Evolutionary conservation across 2,797 vertebrate species (phyloP).

Genomic region (Danio albolineatus): DNA sequence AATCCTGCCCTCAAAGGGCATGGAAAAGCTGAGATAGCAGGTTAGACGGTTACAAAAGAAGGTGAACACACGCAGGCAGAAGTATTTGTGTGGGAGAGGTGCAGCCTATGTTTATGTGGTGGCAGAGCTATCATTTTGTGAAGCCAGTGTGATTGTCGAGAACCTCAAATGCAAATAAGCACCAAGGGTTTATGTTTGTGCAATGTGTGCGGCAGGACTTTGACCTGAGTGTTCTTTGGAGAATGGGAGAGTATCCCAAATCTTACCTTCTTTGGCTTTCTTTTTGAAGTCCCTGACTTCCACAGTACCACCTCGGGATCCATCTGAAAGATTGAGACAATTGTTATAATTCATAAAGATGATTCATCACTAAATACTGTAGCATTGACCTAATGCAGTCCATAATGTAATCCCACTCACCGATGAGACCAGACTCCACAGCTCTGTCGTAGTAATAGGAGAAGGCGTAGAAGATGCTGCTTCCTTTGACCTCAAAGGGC

Average conservation of each 20-base stretch:
- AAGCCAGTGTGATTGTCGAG: conserved; percentile 69
- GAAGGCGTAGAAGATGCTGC: conserved; percentile 94
- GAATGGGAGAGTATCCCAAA: conserved; percentile 53
- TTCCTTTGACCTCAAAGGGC: conserved; percentile 89
- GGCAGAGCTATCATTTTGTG: conserved; percentile 65
- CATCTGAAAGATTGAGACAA: conserved; percentile 80
- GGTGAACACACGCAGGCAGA: conserved; percentile 56
- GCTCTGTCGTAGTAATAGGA: conserved; percentile 97
- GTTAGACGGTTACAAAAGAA: conserved; percentile 48
- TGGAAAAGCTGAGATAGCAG: conserved; percentile 48
- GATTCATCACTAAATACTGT: neutral
- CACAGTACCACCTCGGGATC: conserved; percentile 86
- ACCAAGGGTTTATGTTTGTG: conserved; percentile 63
- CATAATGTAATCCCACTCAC: conserved; percentile 76
- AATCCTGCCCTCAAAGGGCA: conserved; percentile 16
- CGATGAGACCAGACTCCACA: conserved; percentile 90
- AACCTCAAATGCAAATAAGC: conserved; percentile 68
- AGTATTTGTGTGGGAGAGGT: conserved; percentile 65
- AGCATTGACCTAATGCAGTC: neutral
- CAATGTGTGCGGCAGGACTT: conserved; percentile 61
- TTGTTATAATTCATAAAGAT: neutral
- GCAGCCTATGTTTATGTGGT: conserved; percentile 64
- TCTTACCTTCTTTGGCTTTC: conserved; percentile 95
- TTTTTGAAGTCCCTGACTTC: conserved; percentile 94
- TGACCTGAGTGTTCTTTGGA: conserved; percentile 54